These are phyloP conservation scores for Cyclargus thomasi DNA, from an alignment of 1,140 invertebrate species.

Conservation along the genomic window DNA sequence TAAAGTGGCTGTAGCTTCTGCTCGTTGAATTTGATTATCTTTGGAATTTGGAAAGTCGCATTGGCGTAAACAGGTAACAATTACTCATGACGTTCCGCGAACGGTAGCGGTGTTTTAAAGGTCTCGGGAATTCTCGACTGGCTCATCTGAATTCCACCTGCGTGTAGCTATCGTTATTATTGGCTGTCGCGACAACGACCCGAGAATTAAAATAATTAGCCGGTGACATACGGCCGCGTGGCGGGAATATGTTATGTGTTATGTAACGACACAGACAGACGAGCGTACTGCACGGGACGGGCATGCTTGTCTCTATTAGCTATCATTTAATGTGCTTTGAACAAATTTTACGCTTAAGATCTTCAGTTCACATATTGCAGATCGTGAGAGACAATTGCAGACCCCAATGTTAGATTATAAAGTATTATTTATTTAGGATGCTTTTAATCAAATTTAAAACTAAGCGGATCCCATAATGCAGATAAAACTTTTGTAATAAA, in stretches of 20 bases:
- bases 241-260: conserved; percentile 42
- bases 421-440: no score
- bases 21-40: neutral
- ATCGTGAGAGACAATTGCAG: no score
- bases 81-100: conserved; percentile 20
- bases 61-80: neutral
- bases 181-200: conserved; percentile 57
- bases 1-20: neutral
- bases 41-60: neutral
- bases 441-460: no score
- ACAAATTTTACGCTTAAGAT: no score
- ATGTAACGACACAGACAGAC: conserved; percentile 20
- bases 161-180: conserved; percentile 60
- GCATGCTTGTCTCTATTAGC: neutral
- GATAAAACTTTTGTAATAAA: no score
- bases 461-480: no score
- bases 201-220: conserved; percentile 72
- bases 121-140: conserved; percentile 28
- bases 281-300: neutral
- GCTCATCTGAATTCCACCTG: conserved; percentile 56
- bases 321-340: no score
- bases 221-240: conserved; percentile 56
- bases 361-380: no score
- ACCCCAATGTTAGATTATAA: no score
- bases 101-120: conserved; percentile 20